Evolutionary conservation across 2,888 invertebrate genomes (phyloP), one percentile per base, ranked within the genome.

Genomic region (Eucera pruinosa): DNA sequence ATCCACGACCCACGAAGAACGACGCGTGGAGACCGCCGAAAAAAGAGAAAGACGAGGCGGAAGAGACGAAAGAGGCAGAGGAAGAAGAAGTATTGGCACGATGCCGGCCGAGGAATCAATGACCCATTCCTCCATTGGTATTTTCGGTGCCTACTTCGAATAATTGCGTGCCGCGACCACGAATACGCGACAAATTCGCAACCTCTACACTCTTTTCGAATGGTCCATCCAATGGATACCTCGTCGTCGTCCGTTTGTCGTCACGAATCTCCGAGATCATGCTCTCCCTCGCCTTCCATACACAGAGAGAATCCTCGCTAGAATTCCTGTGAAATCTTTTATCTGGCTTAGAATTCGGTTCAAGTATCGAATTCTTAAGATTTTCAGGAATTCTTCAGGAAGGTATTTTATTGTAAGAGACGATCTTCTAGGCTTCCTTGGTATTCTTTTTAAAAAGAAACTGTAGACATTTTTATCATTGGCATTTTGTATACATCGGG

Each of bases 81-180:
- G 79, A 81, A 79, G 80, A 82, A 78, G 66, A 80, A 79, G 67
- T 79, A 89, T 87, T 90, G 90, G 90, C 90, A 89, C 87, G 82
- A 71, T 86, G 89, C 90, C 89, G 85, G 66, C 65, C 74, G 62
- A 83, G 87, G 88, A 90, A 90, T 90, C 90, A 90, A 90, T 90
- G 90, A 90, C 90, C 90, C 86, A 83, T 81, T 68, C 78, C 85
- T 80, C 73, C 85, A 82, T 83, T 70, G 81, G 88, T 88, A 89
- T 88, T 88, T 83, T 88, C 83, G 80, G 86, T 80, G 41, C 50
- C 78, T 72, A 80, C 78, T 72, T 86, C 60, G 78, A 75, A 83
- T 83, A 83, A 85, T 85, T 80, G 81, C 83, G 70, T 45, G 41
- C 54, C 39, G 23, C 66, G 47, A 30, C 50, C 47, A 39, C 68